Evolutionary conservation across 1,140 invertebrate genomes (phyloP).

Genomic region (Bombyx mandarina): DNA sequence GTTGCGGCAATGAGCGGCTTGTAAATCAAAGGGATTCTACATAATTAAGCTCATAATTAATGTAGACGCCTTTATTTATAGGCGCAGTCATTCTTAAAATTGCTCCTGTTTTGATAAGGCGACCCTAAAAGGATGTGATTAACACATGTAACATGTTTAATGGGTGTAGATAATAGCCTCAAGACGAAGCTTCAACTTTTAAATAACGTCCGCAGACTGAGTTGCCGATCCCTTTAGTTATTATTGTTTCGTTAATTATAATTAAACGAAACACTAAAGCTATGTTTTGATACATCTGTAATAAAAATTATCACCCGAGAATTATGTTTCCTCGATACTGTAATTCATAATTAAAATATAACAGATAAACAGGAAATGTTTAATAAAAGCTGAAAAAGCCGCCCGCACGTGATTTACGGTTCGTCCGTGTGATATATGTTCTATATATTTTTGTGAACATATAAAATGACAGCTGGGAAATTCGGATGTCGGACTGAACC

Average conservation of each 20-base stretch:
- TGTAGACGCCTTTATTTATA: constrained; percentile 67
- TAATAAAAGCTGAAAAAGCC: constrained; percentile 34
- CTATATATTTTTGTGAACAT: constrained; percentile 23
- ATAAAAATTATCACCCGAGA: constrained; percentile 40
- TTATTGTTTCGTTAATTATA: constrained; percentile 10
- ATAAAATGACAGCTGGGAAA: constrained; percentile 24
- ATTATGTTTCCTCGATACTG: constrained; percentile 48
- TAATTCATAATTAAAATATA: constrained; percentile 37
- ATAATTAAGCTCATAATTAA: constrained; percentile 70
- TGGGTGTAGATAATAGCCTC: constrained; percentile 37
- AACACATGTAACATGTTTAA: constrained; percentile 56
- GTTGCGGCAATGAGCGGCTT: constrained; percentile 61
- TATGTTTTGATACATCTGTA: constrained; percentile 19
- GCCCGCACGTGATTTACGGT: constrained; percentile 44
- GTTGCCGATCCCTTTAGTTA: not conserved
- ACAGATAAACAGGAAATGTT: constrained; percentile 42
- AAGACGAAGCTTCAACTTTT: constrained; percentile 17
- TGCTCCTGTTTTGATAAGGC: constrained; percentile 56
- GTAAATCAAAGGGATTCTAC: constrained; percentile 69
- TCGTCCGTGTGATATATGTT: constrained; percentile 39
- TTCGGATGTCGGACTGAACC: constrained; percentile 5
- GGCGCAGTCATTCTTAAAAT: constrained; percentile 62
- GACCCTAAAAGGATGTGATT: constrained; percentile 42
- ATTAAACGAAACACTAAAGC: constrained; percentile 15
- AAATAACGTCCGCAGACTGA: constrained; percentile 3